Base-by-base conservation (phyloP, 2,888 invertebrate species). In the Callyntrura sp. region DNA sequence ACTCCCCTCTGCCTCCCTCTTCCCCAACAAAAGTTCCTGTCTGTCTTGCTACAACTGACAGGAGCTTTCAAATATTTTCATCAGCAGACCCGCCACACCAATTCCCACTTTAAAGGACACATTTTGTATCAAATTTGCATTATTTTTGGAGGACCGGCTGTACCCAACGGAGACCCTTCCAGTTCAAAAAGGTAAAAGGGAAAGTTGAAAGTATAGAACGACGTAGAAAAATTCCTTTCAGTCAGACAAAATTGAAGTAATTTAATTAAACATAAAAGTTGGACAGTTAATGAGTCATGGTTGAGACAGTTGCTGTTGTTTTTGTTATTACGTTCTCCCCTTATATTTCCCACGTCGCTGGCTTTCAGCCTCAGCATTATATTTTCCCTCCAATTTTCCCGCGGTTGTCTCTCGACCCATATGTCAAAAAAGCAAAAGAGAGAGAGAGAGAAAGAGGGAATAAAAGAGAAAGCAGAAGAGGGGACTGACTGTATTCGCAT, bases 211-310 rank as follows among this genome's bases (percentile, higher is more conserved):
- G 3, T 1, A 51, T 8, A 51, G 6, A 2, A 6, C 6, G 35
- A 2, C 35, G 35, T 45, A 14, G 23, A n/a, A 20, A 79, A 79
- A 43, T 35, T 20, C 28, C 55, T 35, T 23, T 35, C 3, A n/a
- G 28, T 28, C 28, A 14, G 25, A 76, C 68, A 79, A 35, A 70
- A 81, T 70, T 87, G 48, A 28, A 81, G 81, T 87, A 87, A 87
- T 87, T 87, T 87, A 79, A 87, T 87, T 87, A 81, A 82, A 70
- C 48, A 35, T 17, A 51, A 82, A 87, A 87, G 68, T 87, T 87
- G 87, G 87, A 87, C 87, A 87, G 87, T 87, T 81, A 87, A 81
- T 87, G 87, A 87, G 81, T 87, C 73, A 73, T 82, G 55, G 87
- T 76, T 35, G 57, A 87, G 87, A 87, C 87, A 87, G 81, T 81